Evolutionary conservation across 2,888 invertebrate species (phyloP), one percentile per base, ranked within the genome.

Genomic region (Cistogaster globosa): DNA sequence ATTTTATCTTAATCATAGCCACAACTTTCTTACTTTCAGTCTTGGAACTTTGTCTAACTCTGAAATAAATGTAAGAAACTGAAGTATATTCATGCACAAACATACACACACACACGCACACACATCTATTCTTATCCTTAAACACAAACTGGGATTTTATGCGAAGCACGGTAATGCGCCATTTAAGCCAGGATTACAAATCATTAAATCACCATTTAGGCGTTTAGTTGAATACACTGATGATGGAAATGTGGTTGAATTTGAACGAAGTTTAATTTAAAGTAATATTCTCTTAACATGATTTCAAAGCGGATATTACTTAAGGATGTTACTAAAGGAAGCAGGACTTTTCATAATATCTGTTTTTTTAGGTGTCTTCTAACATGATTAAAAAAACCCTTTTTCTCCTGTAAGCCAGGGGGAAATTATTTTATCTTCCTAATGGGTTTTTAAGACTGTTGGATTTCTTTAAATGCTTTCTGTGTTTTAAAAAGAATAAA

Each of bases 201-300:
- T 53, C n/a, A 20, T 42, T 67, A 60, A 67, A 67, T 51, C 22
- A 26, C 26, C 2, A 12, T 48, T 38, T 57, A 65, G 79, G 71
- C 48, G 57, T 63, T 55, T 16, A n/a, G 45, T 62, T 60, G 36
- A 20, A 42, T 42, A 42, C 42, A 45, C 18, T n/a, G 12, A 5
- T 5, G 0, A 53, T 4, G 36, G 16, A 58, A 32, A 60, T 48
- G 7, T 42, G 42, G 42, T 42, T 42, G 12, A 12, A 42, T 42
- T 42, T 42, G 12, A 12, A 42, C 4, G 16, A 72, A 36, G 32
- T 60, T 48, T 82, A 76, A 76, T 65, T 76, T 81, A 75, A 75
- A 69, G 38, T 63, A 75, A 71, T 71, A 71, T 82, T 65, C 58
- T 65, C 26, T 36, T 26, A 51, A 60, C 18, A 53, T 57, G 45